A percentile compares a stretch with the other conserved stretches of the same genome.
Conservation (phyloP, 2,113 vertebrate genomes). For the Strix uralensis region DNA sequence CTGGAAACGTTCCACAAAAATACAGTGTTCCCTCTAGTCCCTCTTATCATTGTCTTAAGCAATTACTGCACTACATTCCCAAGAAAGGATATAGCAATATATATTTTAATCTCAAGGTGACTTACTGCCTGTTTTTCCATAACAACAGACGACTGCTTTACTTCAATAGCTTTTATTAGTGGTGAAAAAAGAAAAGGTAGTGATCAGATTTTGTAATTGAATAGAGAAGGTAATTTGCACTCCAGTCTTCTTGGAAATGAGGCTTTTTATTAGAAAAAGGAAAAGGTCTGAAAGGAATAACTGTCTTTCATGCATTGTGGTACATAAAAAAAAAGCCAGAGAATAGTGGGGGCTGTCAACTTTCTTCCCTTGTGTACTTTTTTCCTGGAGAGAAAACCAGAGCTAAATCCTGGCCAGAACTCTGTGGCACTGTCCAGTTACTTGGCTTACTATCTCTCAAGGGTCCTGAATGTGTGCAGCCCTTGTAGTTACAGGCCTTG, state of each 20-base stretch:
- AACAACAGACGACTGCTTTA: not conserved
- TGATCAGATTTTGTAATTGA: slow-evolving; percentile 31
- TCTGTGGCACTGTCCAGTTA: not conserved
- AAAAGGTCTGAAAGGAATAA: slow-evolving; percentile 5
- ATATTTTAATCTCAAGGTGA: slow-evolving; percentile 61
- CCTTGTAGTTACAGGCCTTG: not conserved
- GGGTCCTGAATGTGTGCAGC: not conserved
- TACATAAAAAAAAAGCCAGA: not conserved
- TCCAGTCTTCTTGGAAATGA: slow-evolving; percentile 30
- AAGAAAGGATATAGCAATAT: not conserved
- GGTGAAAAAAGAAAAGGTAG: slow-evolving; percentile 3
- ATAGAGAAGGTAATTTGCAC: slow-evolving; percentile 34
- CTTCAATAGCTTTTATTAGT: slow-evolving; percentile 39
- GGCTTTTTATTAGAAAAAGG: slow-evolving; percentile 44
- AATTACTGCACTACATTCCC: not conserved
- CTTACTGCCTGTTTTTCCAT: slow-evolving; percentile 7
- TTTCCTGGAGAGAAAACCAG: not conserved
- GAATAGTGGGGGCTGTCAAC: not conserved
- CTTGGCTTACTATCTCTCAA: not conserved
- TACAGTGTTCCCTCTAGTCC: not conserved
- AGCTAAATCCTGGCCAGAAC: not conserved
- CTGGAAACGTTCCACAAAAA: not conserved
- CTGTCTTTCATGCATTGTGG: not conserved
- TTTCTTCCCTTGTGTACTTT: not conserved
- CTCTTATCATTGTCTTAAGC: not conserved